Conservation (phyloP, 2,888 invertebrate genomes). For the Drosophila vallismaia region DNA sequence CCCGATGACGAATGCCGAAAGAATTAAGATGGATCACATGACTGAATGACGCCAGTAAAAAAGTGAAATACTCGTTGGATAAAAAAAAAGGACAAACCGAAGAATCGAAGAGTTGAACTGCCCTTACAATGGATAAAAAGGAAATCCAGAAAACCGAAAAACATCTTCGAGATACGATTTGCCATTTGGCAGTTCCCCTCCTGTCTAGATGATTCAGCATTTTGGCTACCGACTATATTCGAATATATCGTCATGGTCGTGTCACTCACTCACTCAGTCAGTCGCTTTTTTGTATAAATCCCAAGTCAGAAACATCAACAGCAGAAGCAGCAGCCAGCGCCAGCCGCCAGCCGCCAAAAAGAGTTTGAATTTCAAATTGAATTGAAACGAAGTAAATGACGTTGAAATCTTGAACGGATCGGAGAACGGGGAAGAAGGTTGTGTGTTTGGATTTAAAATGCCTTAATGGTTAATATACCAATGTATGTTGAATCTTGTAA, state of each 20-base stretch:
- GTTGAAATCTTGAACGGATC: slow-evolving; percentile 59
- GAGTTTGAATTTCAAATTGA: slow-evolving; percentile 75
- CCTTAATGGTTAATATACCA: slow-evolving; percentile 73
- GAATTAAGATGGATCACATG: slow-evolving; percentile 83
- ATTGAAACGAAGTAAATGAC: slow-evolving; percentile 73
- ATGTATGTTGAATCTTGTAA: slow-evolving; percentile 35
- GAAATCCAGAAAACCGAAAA: slow-evolving; percentile 34
- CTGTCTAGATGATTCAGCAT: slow-evolving; percentile 66
- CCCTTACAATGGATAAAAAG: slow-evolving; percentile 39
- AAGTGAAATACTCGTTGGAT: slow-evolving; percentile 8
- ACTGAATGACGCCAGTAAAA: slow-evolving; percentile 71
- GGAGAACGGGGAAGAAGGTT: slow-evolving; percentile 16
- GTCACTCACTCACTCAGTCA: slow-evolving; percentile 63
- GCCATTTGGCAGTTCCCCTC: slow-evolving; percentile 56
- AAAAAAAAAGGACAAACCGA: slow-evolving; percentile 9
- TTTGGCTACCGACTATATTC: slow-evolving; percentile 60
- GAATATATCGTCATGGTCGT: slow-evolving; percentile 61
- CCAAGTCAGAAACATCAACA: slow-evolving; percentile 26
- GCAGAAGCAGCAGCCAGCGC: slow-evolving; percentile 14
- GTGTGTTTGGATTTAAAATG: slow-evolving; percentile 54
- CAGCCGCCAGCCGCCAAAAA: slow-evolving; percentile 51
- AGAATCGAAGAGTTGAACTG: slow-evolving; percentile 44
- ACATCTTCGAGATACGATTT: slow-evolving; percentile 52
- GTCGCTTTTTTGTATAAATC: slow-evolving; percentile 9
- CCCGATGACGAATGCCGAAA: slow-evolving; percentile 76